Evolutionary conservation across 1,140 invertebrate species (phyloP), one percentile per base, ranked within the genome.

Genomic region (Zaprionus vittiger): DNA sequence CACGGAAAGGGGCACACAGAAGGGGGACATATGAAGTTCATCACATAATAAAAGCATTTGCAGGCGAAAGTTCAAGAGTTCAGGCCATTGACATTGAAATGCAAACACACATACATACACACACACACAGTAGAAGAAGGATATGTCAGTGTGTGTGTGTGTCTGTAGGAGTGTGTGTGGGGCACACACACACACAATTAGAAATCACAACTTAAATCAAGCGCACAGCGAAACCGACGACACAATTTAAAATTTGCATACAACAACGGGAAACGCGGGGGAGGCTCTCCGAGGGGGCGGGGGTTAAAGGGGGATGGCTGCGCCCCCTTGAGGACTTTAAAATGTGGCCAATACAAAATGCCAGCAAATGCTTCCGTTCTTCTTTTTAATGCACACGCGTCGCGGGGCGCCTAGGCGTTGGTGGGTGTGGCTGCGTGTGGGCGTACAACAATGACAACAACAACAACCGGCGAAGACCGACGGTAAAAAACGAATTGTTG

Each of bases 241-340:
- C 84, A 90, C 84, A 81, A 68, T 77, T 86, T 79, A 72, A 80
- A 89, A 89, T 89, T 89, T 89, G 81, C 84, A 89, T 89, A 81
- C 55, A 34, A 34, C 15, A 52, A 41, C 24, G 14, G 52, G 22
- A 12, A 7, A 24, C 2, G 11, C 17, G 62, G n/a, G 47, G 37
- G 15, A 15, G 1, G 0, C 0, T 34, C 31, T 11, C 9, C 31
- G 31, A 34, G 22, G 9, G 37, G 1, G 22, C 9, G 2, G 11
- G 5, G 15, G 17, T 31, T 7, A 34, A 34, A 57, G 66, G 9
- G 63, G 47, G 22, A 15, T 20, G 72, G 22, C 9, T 24, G 20
- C 31, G 12, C 22, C 37, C 34, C 37, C 37, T 15, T 38, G 41
- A 15, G 47, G 69, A 60, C 68, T 80, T 44, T 63, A 74, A 69